These are phyloP conservation scores for Mesorhabditis spiculigera DNA, from an alignment of 2,888 invertebrate species.

Conservation along the genomic window DNA sequence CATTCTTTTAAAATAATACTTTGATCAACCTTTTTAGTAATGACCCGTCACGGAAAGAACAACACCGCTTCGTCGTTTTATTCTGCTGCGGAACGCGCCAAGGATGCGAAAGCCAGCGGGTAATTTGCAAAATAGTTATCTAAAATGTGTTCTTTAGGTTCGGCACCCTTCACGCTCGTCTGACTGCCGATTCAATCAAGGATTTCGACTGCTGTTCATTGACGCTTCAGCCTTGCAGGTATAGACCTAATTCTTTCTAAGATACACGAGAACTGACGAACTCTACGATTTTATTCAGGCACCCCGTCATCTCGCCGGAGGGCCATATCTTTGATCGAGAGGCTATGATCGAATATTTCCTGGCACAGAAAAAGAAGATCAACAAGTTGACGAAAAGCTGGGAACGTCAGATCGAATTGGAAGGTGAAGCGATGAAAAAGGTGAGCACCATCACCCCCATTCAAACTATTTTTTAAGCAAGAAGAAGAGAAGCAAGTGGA, in stretches of 20 bases:
- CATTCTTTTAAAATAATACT: too few species aligned
- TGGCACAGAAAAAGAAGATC: constrained; percentile 88
- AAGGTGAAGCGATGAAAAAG: constrained; percentile 28
- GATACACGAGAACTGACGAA: constrained; percentile 60
- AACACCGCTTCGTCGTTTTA: constrained; percentile 97
- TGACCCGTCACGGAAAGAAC: constrained; percentile 86
- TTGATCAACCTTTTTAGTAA: constrained; percentile 28
- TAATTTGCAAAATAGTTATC: background rate
- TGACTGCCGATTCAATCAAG: constrained; percentile 89
- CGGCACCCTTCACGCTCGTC: constrained; percentile 68
- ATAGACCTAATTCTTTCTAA: constrained; percentile 76
- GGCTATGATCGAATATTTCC: constrained; percentile 87
- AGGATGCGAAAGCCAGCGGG: constrained; percentile 72
- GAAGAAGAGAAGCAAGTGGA: constrained; percentile 1
- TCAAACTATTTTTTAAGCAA: background rate
- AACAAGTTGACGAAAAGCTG: constrained; percentile 84
- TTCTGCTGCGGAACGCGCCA: constrained; percentile 93
- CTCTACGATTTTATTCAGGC: constrained; percentile 30
- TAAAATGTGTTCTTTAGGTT: constrained; percentile 73
- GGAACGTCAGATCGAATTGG: constrained; percentile 64
- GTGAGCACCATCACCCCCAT: constrained; percentile 1
- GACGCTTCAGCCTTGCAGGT: constrained; percentile 89
- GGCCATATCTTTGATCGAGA: constrained; percentile 95
- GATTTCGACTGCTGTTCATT: constrained; percentile 96
- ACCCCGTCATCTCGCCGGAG: constrained; percentile 64